Evolutionary conservation across 2,888 invertebrate genomes (phyloP), one percentile per base, ranked within the genome.

Genomic region (Auanema sp.): DNA sequence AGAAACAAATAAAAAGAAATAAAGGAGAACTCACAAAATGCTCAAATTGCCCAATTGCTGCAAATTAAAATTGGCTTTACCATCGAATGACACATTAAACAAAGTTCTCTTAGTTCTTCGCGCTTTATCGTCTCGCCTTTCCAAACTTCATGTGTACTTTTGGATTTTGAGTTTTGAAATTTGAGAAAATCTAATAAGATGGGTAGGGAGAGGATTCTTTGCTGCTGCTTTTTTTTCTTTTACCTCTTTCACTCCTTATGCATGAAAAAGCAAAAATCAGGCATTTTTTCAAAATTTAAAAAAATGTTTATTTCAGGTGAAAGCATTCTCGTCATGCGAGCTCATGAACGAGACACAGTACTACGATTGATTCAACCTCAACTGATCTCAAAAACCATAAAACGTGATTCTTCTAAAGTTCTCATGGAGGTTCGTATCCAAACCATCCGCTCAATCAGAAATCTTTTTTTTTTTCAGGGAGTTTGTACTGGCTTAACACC

Each of bases 401-500:
- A 55, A 40, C 56, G 66, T 50, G 69, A 69, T 16, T 47, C 61
- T 0, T 63, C 61, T 8, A 49, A 53, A 63, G 41, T 61, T 55
- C 11, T 64, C 8, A 23, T 57, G 42, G 56, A 62, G 57, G 56
- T 62, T 55, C 14, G 42, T 60, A 6, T 14, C 16, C 23, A 25
- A 33, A 40, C 8, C 21, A 33, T 47, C 24, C 54, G 2, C 40
- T 24, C 21, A 14, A 4, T 52, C 33, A 6, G 41, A 55, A 6
- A 6, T 55, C 4, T 14, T 40, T 23, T 33, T 40, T 23, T 8
- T 10, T 47, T 51, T 50, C 62, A 70, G 67, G 65, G 65, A 44
- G 60, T 70, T 18, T 67, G 64, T 24, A 70, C 64, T 18, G 67
- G 65, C 14, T 61, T 70, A 14, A 64, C 67, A 12, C 23, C 54